phyloP scores from a whole-genome alignment of 2,888 invertebrate species.

The Ormyrus rosae region DNA sequence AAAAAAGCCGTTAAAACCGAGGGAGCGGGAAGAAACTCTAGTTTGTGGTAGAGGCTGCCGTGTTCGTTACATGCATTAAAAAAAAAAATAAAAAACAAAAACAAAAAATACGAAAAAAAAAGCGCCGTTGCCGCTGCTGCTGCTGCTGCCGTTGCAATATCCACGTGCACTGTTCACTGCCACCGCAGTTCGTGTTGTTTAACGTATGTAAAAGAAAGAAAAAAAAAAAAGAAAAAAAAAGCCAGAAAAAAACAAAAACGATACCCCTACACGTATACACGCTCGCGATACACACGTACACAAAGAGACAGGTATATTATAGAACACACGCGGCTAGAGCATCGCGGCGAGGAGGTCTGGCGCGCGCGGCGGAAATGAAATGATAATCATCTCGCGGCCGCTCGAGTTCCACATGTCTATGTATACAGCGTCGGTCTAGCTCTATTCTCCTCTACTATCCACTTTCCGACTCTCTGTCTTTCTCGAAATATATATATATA shows the following conservation, averaged over 20 bases:
- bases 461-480: background rate
- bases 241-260: slow-evolving; percentile 15
- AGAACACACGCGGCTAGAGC: slow-evolving; percentile 17
- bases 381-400: slow-evolving; percentile 39
- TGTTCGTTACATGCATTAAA: slow-evolving; percentile 71
- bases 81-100: slow-evolving; percentile 59
- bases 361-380: slow-evolving; percentile 59
- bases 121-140: slow-evolving; percentile 60
- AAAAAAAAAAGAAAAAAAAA: background rate
- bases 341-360: slow-evolving; percentile 61
- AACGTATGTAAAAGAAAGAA: slow-evolving; percentile 37
- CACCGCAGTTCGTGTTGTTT: slow-evolving; percentile 75
- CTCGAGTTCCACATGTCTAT: slow-evolving; percentile 43
- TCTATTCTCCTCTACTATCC: background rate
- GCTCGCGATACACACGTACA: background rate
- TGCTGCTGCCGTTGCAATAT: slow-evolving; percentile 72
- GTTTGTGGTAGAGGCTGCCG: slow-evolving; percentile 73
- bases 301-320: slow-evolving; percentile 6
- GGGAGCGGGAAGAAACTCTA: slow-evolving; percentile 57
- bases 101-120: slow-evolving; percentile 12
- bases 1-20: slow-evolving; percentile 57
- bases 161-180: slow-evolving; percentile 75
- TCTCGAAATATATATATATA: background rate
- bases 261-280: slow-evolving; percentile 17
- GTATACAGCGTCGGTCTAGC: slow-evolving; percentile 30